phyloP scores from a whole-genome alignment of 2,888 invertebrate genomes.

The Stenichneumon culpator region DNA sequence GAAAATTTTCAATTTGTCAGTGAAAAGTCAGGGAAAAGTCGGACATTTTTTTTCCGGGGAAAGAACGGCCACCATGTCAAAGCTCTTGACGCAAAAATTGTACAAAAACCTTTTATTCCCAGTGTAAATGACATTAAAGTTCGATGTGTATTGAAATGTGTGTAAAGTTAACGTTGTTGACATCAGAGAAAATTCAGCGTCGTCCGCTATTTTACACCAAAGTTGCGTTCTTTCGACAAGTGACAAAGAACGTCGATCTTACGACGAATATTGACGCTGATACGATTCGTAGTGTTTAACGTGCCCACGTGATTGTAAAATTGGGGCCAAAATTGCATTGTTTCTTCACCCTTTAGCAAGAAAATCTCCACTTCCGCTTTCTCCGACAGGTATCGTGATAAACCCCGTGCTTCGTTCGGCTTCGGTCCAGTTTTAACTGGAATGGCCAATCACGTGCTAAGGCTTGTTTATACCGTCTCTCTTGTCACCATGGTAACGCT shows the following conservation, averaged over 20 bases:
- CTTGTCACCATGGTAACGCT: not conserved
- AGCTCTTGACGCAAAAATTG: slow-evolving; percentile 39
- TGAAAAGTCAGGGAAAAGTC: too few relatives aligned
- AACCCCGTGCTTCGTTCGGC: not conserved
- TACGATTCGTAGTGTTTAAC: not conserved
- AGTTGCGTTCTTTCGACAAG: not conserved
- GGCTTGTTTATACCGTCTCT: not conserved
- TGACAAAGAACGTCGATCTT: not conserved
- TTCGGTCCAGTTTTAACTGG: not conserved
- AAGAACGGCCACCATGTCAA: too few relatives aligned
- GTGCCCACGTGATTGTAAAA: not conserved
- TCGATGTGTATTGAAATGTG: not conserved
- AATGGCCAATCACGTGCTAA: not conserved
- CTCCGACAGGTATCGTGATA: not conserved
- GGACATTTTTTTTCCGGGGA: too few relatives aligned
- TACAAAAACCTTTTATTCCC: slow-evolving; percentile 43
- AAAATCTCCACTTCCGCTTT: not conserved
- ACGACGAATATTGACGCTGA: not conserved
- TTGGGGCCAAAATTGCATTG: not conserved
- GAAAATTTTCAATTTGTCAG: too few relatives aligned
- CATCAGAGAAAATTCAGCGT: too few relatives aligned
- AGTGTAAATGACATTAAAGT: slow-evolving; percentile 28
- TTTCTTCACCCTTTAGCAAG: not conserved
- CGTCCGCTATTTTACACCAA: not conserved
- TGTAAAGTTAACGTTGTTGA: not conserved